Base-by-base conservation (phyloP, 1,140 invertebrate genomes). In the Laupala kohalensis region DNA sequence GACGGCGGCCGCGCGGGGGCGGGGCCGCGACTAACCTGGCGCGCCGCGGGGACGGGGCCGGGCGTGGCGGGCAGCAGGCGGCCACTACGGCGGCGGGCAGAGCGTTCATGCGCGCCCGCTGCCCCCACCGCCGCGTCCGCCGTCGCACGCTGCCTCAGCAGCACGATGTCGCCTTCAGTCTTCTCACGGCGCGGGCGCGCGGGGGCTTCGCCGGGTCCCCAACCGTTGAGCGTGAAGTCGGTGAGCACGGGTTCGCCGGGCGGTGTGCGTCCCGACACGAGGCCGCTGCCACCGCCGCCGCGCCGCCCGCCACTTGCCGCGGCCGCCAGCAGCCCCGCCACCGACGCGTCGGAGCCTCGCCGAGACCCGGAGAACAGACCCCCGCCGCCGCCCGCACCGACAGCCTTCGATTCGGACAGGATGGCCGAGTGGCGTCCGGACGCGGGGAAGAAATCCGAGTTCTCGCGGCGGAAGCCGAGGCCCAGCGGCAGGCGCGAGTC, bases 81-180 rank as follows among this genome's bases (percentile, higher is more conserved):
- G 74, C 81, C 83, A 76, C 80, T 83, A 71, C 82, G 78, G 63
- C 78, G 74, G 70, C 77, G 74, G 53, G 78, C 74, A 79, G 80
- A 75, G 80, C 85, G 76, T 75, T 81, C 76, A 71, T 78, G 78
- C 9, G 68, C 28, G 28, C 68, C 53, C n/a, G 69, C 63, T 26
- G 76, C 73, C 27, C 75, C 76, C 69, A 82, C 83, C 67, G 81
- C 78, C 71, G 85, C 84, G 74, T 78, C 79, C 74, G 79, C 79
- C 78, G 85, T 76, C 13, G 79, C 79, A 73, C 78, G 75, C 5
- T 76, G 77, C 19, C 75, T 69, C 74, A 88, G 83, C 76, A 89
- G 86, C 53, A 92, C 86, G 77, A 93, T 92, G 79, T 93, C 91
- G 71, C 91, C 91, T 81, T 94, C 92, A 76, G 92, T 93, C 81